Conservation (phyloP, 1,140 invertebrate genomes). For the Fopius arisanus region DNA sequence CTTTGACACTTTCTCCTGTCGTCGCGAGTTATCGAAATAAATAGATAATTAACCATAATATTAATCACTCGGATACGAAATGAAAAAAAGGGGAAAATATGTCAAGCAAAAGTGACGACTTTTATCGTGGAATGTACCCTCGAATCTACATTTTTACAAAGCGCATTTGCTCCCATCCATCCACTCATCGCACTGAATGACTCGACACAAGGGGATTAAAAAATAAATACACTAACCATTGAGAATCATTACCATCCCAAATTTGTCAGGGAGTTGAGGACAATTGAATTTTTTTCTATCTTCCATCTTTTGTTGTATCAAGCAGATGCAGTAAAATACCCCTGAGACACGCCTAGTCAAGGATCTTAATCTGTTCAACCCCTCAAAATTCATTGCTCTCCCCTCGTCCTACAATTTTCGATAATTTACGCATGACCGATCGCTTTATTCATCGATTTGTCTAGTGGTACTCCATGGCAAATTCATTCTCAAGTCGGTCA, state of each 20-base stretch:
- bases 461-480: neutral
- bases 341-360: slow-evolving; percentile 18
- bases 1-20: too few species aligned
- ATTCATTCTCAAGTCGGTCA: neutral
- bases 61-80: neutral
- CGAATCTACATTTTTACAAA: slow-evolving; percentile 3
- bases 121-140: neutral
- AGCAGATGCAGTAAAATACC: slow-evolving; percentile 16
- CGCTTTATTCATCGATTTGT: slow-evolving; percentile 18
- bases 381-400: slow-evolving; percentile 24
- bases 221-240: neutral
- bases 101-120: neutral
- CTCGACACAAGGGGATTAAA: neutral
- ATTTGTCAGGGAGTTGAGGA: neutral
- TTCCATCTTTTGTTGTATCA: neutral
- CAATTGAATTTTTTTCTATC: neutral
- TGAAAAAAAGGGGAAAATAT: too few species aligned
- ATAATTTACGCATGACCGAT: slow-evolving; percentile 26
- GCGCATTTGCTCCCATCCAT: neutral
- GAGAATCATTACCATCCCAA: neutral
- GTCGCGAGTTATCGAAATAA: too few species aligned
- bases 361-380: slow-evolving; percentile 33
- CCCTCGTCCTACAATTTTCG: neutral
- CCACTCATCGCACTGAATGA: neutral
- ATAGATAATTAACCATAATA: too few species aligned